Evolutionary conservation across 2,797 vertebrate genomes (phyloP), one percentile per base, ranked within the genome.

Genomic region (Hylomyscus alleni): DNA sequence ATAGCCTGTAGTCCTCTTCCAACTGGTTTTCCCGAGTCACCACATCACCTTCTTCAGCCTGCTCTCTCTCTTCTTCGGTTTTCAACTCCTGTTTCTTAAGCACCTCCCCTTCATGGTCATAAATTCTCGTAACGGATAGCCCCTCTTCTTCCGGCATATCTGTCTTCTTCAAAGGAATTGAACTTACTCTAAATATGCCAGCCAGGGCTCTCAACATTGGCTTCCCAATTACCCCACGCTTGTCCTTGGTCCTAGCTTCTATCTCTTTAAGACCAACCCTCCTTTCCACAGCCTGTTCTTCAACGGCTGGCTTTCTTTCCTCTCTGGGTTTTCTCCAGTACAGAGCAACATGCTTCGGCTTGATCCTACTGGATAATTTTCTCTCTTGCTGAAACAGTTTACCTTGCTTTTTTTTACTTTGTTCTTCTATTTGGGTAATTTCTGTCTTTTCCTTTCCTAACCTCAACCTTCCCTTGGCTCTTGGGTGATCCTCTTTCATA

Each of bases 1-100:
- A n/a, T 7, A 92, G n/a, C 50, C 31, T 86, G 65, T 4, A 22
- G 37, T 69, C 82, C 62, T 96, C 90, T 72, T 92, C 77, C 34
- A 81, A 77, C 52, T 22, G 72, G 7, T 47, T 73, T 87, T 90
- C 62, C 77, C 88, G 52, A 17, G 65, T 44, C 72, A 50, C 29
- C 83, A 54, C 83, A 37, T 90, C 73, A 65, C 56, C 67, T 40
- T 93, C 37, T 37, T 81, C 37, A 62, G n/a, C 62, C 50, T 89
- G 24, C 26, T 0, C 47, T 31, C 40, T 50, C 34, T 93, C 77
- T 78, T 93, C 69, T 91, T 81, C 50, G 14, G 76, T 83, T 82
- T 83, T 75, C 78, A 94, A 80, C 2, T 52, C 26, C 65, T 60
- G 50, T 76, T 93, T 56, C 56, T 89, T 76, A 84, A 84, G 22